These are phyloP conservation scores for Drosophila sp. DNA, from an alignment of 1,140 invertebrate genomes.

Conservation along the genomic window DNA sequence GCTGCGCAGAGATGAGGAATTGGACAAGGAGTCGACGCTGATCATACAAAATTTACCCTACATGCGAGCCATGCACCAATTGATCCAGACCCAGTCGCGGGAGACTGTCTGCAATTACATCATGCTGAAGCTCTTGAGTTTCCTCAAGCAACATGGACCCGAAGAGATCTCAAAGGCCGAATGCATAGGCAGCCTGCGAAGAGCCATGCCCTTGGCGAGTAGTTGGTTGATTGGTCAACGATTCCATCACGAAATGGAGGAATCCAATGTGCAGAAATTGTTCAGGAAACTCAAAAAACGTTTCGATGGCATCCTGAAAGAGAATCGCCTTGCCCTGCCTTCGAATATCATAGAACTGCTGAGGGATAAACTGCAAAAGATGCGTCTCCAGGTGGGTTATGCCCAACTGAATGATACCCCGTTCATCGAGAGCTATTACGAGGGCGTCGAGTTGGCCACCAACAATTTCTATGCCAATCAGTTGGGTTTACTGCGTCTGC, in stretches of 20 bases:
- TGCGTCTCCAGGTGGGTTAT: slow-evolving; percentile 67
- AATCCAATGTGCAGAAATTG: slow-evolving; percentile 35
- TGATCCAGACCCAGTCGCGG: slow-evolving; percentile 47
- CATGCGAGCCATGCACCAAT: slow-evolving; percentile 53
- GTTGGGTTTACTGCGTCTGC: slow-evolving; percentile 55
- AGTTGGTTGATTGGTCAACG: slow-evolving; percentile 69
- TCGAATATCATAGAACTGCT: slow-evolving; percentile 57
- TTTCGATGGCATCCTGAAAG: slow-evolving; percentile 55
- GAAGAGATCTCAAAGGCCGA: slow-evolving; percentile 67
- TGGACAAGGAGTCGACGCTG: slow-evolving; percentile 55
- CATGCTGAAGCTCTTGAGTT: slow-evolving; percentile 69
- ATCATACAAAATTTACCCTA: slow-evolving; percentile 75
- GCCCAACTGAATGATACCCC: slow-evolving; percentile 48
- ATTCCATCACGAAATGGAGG: slow-evolving; percentile 45
- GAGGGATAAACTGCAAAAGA: slow-evolving; percentile 55
- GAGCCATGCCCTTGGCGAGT: slow-evolving; percentile 72
- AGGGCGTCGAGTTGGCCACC: slow-evolving; percentile 45
- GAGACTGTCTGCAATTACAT: slow-evolving; percentile 74
- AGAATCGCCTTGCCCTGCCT: slow-evolving; percentile 65
- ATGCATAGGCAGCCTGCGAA: slow-evolving; percentile 68
- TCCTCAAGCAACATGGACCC: slow-evolving; percentile 68
- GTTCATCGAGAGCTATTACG: slow-evolving; percentile 56
- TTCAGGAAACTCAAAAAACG: slow-evolving; percentile 52
- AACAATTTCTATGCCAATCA: slow-evolving; percentile 77
- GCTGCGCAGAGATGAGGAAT: slow-evolving; percentile 20